Evolutionary conservation across 2,888 invertebrate species (phyloP).

Genomic region (Gymnosoma rotundatum): DNA sequence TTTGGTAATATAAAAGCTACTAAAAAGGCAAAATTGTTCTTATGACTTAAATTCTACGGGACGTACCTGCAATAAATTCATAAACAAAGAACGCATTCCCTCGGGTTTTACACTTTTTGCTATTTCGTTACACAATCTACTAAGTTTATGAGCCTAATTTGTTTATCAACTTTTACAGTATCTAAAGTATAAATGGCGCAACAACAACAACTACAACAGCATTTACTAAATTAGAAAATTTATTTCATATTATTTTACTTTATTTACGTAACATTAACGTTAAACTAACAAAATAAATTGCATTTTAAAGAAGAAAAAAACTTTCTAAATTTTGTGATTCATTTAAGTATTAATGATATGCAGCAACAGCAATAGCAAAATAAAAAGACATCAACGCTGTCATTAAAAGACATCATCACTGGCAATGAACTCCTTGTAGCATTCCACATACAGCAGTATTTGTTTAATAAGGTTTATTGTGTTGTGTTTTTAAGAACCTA

Average conservation of each 20-base stretch:
- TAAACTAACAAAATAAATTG: neutral
- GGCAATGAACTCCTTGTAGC: neutral
- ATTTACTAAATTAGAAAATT: too few relatives aligned
- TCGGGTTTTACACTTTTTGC: too few relatives aligned
- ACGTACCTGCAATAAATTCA: too few relatives aligned
- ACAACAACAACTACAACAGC: too few relatives aligned
- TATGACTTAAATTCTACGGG: neutral
- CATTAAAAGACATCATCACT: constrained; percentile 31
- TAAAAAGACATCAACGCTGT: constrained; percentile 30
- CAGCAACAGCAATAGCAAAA: constrained; percentile 18
- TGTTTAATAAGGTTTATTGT: constrained; percentile 2
- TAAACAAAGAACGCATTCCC: too few relatives aligned
- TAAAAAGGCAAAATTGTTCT: too few relatives aligned
- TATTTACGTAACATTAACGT: neutral
- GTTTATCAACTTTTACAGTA: too few relatives aligned
- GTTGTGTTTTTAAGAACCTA: constrained; percentile 29
- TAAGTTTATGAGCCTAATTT: too few relatives aligned
- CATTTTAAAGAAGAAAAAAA: constrained; percentile 12
- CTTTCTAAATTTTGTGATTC: constrained; percentile 50
- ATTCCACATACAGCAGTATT: neutral
- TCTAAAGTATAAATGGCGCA: too few relatives aligned
- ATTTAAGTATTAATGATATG: constrained; percentile 67
- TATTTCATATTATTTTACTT: too few relatives aligned
- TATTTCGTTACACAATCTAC: too few relatives aligned
- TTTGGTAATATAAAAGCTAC: too few relatives aligned